Conservation (phyloP, 2,113 vertebrate genomes). For the Notechis scutatus region DNA sequence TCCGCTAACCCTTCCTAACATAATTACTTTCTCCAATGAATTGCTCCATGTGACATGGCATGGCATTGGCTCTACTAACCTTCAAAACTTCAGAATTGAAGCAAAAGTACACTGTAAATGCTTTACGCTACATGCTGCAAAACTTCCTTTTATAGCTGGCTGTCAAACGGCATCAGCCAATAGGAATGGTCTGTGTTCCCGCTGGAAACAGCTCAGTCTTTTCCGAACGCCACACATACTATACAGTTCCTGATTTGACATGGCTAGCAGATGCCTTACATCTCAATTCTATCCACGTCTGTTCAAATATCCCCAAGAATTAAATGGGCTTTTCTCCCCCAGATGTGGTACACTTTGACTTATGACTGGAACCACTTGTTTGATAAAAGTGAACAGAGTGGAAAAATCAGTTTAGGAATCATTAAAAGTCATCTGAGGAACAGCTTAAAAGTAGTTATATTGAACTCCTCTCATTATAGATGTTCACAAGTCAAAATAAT, state of each 20-base stretch:
- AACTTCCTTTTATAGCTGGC: neutral
- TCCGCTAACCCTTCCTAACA: neutral
- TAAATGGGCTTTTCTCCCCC: neutral
- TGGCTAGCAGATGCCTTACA: neutral
- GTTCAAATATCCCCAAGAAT: neutral
- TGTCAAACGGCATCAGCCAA: too few species aligned
- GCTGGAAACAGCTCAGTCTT: too few species aligned
- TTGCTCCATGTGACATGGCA: neutral
- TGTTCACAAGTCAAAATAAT: neutral
- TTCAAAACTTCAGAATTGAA: neutral
- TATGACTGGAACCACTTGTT: neutral
- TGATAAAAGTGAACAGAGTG: neutral
- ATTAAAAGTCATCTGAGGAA: neutral
- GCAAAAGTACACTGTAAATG: neutral
- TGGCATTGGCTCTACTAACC: neutral
- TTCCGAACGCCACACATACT: neutral
- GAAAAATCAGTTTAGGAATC: neutral
- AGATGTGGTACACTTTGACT: neutral
- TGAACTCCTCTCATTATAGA: neutral
- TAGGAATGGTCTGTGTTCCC: too few species aligned
- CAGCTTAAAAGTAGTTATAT: neutral
- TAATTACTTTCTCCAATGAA: neutral
- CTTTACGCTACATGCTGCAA: neutral
- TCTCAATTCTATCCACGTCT: neutral
- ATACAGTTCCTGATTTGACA: neutral